A percentile compares a stretch with the other conserved stretches of the same genome.
Conservation (phyloP, 2,888 invertebrate genomes). For the Blera fallax region DNA sequence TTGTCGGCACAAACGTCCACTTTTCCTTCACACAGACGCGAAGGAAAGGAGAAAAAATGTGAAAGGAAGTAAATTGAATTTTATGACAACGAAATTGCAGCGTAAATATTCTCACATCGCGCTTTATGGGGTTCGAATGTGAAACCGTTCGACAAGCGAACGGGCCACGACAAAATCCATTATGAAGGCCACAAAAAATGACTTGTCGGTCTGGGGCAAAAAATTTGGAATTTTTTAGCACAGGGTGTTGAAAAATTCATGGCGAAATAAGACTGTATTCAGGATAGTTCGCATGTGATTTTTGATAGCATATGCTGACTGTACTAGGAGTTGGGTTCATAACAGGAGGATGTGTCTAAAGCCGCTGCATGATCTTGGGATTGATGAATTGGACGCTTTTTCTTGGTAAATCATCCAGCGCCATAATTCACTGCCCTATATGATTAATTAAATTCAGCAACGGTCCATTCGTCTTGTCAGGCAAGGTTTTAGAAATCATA, state of each 20-base stretch:
- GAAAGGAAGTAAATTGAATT: conserved; percentile 43
- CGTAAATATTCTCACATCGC: conserved; percentile 40
- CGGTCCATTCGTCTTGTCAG: too few relatives aligned
- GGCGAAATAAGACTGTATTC: too few relatives aligned
- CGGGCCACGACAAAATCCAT: neutral
- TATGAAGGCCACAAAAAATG: conserved; percentile 8
- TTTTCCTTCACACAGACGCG: neutral
- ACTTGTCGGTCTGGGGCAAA: neutral
- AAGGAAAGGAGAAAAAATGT: conserved; percentile 8
- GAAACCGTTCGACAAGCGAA: conserved; percentile 11
- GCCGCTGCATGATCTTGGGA: too few relatives aligned
- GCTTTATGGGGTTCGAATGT: conserved; percentile 31
- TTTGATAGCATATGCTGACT: too few relatives aligned
- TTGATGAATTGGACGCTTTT: too few relatives aligned
- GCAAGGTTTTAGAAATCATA: too few relatives aligned
- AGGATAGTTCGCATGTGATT: neutral
- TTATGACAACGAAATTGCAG: conserved; percentile 30
- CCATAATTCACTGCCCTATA: too few relatives aligned
- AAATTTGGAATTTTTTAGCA: neutral
- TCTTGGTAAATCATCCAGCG: too few relatives aligned
- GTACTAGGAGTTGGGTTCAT: too few relatives aligned
- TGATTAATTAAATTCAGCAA: too few relatives aligned
- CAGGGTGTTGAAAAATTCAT: neutral
- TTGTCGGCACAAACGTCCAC: conserved; percentile 2
- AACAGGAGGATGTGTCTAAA: too few relatives aligned